A percentile compares a stretch with the other conserved stretches of the same genome.
Evolutionary conservation across 37 sponge, comb jelly and placozoan species (phyloP).

Genomic region (Ephydatia muelleri): DNA sequence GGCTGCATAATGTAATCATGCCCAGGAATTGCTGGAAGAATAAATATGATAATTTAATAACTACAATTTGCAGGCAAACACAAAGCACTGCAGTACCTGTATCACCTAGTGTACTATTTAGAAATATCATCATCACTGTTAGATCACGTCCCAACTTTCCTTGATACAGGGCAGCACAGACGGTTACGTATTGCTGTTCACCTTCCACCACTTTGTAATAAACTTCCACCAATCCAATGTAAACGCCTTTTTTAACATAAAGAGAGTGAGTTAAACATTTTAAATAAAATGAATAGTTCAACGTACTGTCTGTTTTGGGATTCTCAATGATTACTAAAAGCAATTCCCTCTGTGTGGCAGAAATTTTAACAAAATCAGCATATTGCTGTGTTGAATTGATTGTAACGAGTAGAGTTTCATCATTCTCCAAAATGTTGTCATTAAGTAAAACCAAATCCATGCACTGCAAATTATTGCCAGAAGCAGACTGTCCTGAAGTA

Average conservation of each 20-base stretch:
- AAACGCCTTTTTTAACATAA: not conserved
- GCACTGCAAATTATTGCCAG: not conserved
- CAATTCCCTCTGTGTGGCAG: too few relatives aligned
- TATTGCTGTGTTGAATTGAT: not conserved
- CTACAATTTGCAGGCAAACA: too few relatives aligned
- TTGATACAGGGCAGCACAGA: not conserved
- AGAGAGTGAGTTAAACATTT: not conserved
- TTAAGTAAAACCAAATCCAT: not conserved
- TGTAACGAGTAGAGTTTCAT: not conserved
- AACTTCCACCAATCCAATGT: not conserved
- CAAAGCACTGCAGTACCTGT: not conserved
- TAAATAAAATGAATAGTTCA: not conserved
- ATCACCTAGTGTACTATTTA: not conserved
- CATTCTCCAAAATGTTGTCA: not conserved
- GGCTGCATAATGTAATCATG: not conserved
- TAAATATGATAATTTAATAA: too few relatives aligned
- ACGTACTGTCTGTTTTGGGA: too few relatives aligned
- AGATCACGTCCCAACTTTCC: not conserved
- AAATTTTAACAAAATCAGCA: not conserved
- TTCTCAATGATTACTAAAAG: too few relatives aligned
- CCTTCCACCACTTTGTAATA: not conserved
- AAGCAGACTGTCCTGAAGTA: not conserved
- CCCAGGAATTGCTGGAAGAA: not conserved
- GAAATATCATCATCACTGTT: not conserved
- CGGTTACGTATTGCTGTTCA: not conserved